Conservation (phyloP, 2,113 vertebrate species). For the Sclerurus mexicanus region DNA sequence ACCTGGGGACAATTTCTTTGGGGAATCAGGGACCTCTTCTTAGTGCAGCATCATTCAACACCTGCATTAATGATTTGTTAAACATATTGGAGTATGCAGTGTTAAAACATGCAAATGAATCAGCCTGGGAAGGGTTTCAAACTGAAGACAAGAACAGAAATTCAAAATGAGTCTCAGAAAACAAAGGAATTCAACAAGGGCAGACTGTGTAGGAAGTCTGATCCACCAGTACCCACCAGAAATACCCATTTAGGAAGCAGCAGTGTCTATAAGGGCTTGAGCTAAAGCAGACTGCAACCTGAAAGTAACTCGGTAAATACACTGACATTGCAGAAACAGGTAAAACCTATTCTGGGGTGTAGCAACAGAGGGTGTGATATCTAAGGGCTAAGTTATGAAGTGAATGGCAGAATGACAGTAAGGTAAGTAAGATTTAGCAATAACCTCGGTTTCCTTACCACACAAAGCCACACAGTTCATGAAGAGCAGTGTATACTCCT, state of each 20-base stretch:
- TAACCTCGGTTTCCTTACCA: background rate
- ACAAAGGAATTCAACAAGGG: background rate
- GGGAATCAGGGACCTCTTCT: background rate
- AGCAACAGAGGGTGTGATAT: background rate
- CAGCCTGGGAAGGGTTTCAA: background rate
- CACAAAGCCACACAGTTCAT: background rate
- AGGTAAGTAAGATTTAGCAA: background rate
- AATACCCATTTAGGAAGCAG: background rate
- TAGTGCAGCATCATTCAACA: background rate
- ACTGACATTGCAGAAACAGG: background rate
- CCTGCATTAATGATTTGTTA: background rate
- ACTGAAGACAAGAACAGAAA: background rate
- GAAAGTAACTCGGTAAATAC: background rate
- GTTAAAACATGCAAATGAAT: background rate
- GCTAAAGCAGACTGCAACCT: background rate
- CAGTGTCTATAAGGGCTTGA: background rate
- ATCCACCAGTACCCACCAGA: background rate
- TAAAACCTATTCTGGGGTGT: background rate
- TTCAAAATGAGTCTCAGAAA: background rate
- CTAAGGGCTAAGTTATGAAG: background rate
- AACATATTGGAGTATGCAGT: background rate
- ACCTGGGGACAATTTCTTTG: background rate
- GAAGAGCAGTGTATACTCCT: background rate
- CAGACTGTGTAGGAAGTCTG: background rate
- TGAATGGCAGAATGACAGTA: background rate